These are phyloP conservation scores for Eudasyphora cyanicolor DNA, from an alignment of 2,888 invertebrate species.

Conservation along the genomic window DNA sequence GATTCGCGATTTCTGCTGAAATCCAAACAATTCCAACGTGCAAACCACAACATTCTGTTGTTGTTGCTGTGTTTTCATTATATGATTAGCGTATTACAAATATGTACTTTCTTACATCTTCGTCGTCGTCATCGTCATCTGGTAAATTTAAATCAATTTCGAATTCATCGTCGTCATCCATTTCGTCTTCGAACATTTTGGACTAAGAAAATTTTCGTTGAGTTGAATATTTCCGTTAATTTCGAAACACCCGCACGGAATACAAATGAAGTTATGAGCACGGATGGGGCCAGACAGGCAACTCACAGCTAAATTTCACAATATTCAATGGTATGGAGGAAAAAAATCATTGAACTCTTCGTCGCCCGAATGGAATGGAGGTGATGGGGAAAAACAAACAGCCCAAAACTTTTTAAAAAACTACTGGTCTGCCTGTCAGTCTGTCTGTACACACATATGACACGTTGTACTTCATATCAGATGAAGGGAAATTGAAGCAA, in stretches of 20 bases:
- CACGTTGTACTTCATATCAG: conserved; percentile 9
- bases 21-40: no score
- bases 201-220: background rate
- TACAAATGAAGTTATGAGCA: conserved; percentile 48
- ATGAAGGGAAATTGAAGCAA: background rate
- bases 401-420: background rate
- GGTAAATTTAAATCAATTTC: no score
- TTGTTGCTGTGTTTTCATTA: background rate
- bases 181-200: no score
- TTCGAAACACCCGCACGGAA: conserved; percentile 29
- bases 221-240: conserved; percentile 20
- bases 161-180: background rate
- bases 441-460: background rate
- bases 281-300: background rate
- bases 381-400: background rate
- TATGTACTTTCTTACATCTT: conserved; percentile 16
- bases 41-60: background rate
- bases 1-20: no score
- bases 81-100: background rate
- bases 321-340: background rate
- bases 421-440: background rate
- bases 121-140: background rate
- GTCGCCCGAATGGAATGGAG: no score
- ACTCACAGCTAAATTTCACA: conserved; percentile 21
- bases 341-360: background rate